Conservation (phyloP, 2,113 vertebrate species). For the Gallinago paraguaiae region DNA sequence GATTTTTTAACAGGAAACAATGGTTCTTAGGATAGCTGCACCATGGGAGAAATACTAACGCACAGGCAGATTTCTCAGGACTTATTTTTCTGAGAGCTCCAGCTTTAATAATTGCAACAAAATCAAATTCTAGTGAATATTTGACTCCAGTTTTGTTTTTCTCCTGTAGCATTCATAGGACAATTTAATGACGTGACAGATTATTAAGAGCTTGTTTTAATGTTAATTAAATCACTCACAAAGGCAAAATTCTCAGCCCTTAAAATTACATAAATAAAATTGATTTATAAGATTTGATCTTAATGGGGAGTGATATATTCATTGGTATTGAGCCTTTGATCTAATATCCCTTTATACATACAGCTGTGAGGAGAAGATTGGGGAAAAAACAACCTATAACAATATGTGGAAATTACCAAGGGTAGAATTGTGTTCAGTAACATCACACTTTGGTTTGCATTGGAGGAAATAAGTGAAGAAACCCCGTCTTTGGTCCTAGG, state of each 20-base stretch:
- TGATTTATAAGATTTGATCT: background rate
- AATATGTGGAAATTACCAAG: background rate
- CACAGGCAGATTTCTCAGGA: background rate
- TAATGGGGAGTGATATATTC: background rate
- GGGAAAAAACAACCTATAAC: background rate
- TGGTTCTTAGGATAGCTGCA: background rate
- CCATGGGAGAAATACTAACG: background rate
- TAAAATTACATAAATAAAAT: slow-evolving; percentile 7
- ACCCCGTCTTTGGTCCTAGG: background rate
- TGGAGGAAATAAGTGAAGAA: background rate
- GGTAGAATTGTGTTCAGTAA: background rate
- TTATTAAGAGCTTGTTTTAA: slow-evolving; percentile 1
- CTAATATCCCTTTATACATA: background rate
- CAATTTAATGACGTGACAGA: background rate
- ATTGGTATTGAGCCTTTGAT: background rate
- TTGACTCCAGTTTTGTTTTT: background rate
- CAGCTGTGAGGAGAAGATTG: background rate
- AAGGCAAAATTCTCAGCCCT: background rate
- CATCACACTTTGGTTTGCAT: background rate
- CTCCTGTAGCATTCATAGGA: background rate
- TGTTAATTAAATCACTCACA: slow-evolving; percentile 9
- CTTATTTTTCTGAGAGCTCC: background rate
- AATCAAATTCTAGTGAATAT: background rate
- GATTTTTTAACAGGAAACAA: background rate
- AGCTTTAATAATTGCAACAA: background rate